Conservation (phyloP, 2,888 invertebrate genomes). For the Lypha dubia region DNA sequence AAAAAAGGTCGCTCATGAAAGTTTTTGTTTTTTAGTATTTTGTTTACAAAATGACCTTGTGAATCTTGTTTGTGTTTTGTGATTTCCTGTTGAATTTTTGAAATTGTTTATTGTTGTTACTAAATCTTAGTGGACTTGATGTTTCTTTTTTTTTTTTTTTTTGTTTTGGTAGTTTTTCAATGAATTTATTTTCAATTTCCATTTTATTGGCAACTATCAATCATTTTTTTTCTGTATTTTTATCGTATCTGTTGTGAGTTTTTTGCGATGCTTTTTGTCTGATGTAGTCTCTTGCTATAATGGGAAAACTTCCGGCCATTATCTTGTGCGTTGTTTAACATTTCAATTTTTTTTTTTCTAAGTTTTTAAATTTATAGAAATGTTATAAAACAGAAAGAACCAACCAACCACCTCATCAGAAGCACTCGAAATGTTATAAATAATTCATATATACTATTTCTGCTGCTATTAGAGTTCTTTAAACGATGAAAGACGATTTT, state of each 20-base stretch:
- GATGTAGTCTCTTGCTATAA: slow-evolving; percentile 52
- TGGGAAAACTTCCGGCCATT: slow-evolving; percentile 72
- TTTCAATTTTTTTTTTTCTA: slow-evolving; percentile 27
- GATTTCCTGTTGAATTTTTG: slow-evolving; percentile 69
- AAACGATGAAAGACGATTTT: too few species aligned
- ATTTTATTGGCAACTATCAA: slow-evolving; percentile 71
- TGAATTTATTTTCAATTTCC: slow-evolving; percentile 63
- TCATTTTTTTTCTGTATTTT: slow-evolving; percentile 51
- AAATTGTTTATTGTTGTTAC: slow-evolving; percentile 44
- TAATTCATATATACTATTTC: neutral
- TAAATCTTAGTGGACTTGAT: slow-evolving; percentile 42
- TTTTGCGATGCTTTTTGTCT: slow-evolving; percentile 26
- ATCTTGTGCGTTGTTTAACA: slow-evolving; percentile 59
- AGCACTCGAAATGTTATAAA: neutral
- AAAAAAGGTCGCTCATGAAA: slow-evolving; percentile 45
- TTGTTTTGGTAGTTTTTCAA: slow-evolving; percentile 51
- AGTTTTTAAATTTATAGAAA: slow-evolving; percentile 25
- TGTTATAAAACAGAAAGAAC: slow-evolving; percentile 15
- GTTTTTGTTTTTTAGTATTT: too few species aligned
- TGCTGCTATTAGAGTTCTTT: too few species aligned
- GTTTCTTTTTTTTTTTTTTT: slow-evolving; percentile 37
- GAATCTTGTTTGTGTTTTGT: slow-evolving; percentile 51
- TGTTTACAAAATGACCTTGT: slow-evolving; percentile 66
- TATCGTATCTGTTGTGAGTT: slow-evolving; percentile 19
- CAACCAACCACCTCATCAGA: slow-evolving; percentile 13